Evolutionary conservation across 1,140 invertebrate species (phyloP), one percentile per base, ranked within the genome.

Genomic region (Tetraneura akinire): DNA sequence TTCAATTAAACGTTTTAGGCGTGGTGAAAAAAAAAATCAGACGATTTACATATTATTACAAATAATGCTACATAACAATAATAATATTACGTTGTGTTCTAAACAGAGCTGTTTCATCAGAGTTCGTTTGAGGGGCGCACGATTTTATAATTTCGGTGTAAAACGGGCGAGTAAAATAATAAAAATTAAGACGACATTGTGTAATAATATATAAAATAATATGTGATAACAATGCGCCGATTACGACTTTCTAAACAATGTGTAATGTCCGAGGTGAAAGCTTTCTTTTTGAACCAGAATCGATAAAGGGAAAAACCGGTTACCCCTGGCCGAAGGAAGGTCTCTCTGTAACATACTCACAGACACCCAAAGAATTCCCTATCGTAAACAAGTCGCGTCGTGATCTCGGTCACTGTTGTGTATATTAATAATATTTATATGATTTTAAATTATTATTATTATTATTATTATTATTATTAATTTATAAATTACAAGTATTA

Each of bases 191-290:
- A 49, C 26, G 45, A 53, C 29, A 37, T 74, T 74, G 71, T 37
- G 51, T 55, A 74, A 74, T 53, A 71, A 9, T 13, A 70, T 42
- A 74, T 53, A 71, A 9, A 18, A 70, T 42, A 37, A 14, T 18
- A 37, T 55, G 49, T 74, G 49, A 74, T 55, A 74, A 74, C 71
- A 74, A 74, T 74, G 18, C 26, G 71, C 45, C 71, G 71, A 74
- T 74, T 55, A 74, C 71, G 71, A 74, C 71, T 74, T 74, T 74
- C 71, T 74, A 74, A 74, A 74, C 71, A 74, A 74, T 74, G 71
- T 74, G 49, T 29, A 29, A 53, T 32, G 71, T 55, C 45, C 49
- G 71, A 74, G 71, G 71, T 74, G 51, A 74, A 74, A 74, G 49
- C 71, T 74, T 74, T 74, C 71, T 74, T 74, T 74, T 71, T 18